Evolutionary conservation across 2,888 invertebrate species (phyloP), one percentile per base, ranked within the genome.

Genomic region (Megamerina dolium): DNA sequence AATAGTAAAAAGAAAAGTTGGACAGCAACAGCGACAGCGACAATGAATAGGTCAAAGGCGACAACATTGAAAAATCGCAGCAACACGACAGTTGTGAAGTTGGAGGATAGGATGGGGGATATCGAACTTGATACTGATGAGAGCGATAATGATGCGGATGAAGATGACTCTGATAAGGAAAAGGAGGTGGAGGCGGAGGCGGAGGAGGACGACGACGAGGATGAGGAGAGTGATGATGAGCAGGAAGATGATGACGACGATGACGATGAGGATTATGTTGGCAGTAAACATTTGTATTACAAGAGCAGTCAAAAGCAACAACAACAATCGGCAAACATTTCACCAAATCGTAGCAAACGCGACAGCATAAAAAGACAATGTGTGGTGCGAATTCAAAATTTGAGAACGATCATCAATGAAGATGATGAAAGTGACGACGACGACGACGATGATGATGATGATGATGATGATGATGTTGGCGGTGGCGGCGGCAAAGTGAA

Each of bases 101-200:
- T 60, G 70, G 70, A 68, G 66, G 70, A 71, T 71, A 49, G 69
- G 67, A 63, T 70, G 70, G 71, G 72, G 70, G 71, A 63, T 29
- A 46, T 41, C 14, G 31, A 36, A 31, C 38, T 26, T 14, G 45
- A 42, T 33, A 37, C 31, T 13, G 45, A 45, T 20, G 48, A 46
- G 9, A 44, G 37, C 9, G 50, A 50, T n/a, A 44, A 53, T 36
- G 43, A 51, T 14, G 45, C 50, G 4, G 49, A 55, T 4, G 52
- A 52, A 8, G 41, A 52, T 20, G 42, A 49, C n/a, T n/a, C n/a
- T n/a, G n/a, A n/a, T n/a, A n/a, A n/a, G n/a, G n/a, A n/a, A n/a
- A n/a, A n/a, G 18, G 26, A 50, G 8, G 43, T 43, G 1, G 42
- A 46, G 2, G 46, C 49, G 18, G 45, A 45, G 12, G 45, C 40